Evolutionary conservation across 1,140 invertebrate genomes (phyloP).

Genomic region (Galendromus occidentalis): DNA sequence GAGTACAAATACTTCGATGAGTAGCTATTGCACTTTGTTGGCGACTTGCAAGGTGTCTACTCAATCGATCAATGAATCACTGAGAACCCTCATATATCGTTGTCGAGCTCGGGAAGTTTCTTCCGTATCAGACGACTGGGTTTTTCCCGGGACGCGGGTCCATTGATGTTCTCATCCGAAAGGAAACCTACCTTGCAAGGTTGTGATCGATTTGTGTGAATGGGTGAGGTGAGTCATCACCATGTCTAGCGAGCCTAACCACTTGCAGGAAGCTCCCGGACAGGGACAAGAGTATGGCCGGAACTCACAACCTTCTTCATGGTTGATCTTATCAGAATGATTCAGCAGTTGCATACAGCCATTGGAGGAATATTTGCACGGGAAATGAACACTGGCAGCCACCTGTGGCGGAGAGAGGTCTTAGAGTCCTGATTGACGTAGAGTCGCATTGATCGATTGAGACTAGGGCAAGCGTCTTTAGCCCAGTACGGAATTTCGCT

Average conservation of each 20-base stretch:
- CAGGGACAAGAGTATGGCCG: conserved; percentile 36
- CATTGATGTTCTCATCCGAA: too few relatives aligned
- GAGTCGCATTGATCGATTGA: too few relatives aligned
- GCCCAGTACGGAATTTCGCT: too few relatives aligned
- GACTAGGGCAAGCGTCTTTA: too few relatives aligned
- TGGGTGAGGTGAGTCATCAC: conserved; percentile 95
- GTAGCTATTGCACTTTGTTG: too few relatives aligned
- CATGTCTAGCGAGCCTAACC: conserved; percentile 85
- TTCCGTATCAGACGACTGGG: too few relatives aligned
- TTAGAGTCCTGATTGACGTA: too few relatives aligned
- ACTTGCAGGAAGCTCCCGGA: conserved; percentile 77
- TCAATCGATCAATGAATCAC: background rate
- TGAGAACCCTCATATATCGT: background rate
- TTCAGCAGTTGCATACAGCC: conserved; percentile 80
- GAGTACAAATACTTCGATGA: conserved; percentile 9
- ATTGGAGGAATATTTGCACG: conserved; percentile 92
- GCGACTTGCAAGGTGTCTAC: background rate
- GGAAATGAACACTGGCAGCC: conserved; percentile 90
- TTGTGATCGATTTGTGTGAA: conserved; percentile 97
- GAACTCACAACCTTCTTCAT: conserved; percentile 95
- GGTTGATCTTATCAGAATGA: conserved; percentile 89
- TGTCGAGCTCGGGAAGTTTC: too few relatives aligned
- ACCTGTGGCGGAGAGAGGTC: conserved; percentile 31
- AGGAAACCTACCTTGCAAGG: conserved; percentile 42
- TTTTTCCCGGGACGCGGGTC: too few relatives aligned